phyloP scores from a whole-genome alignment of 2,888 invertebrate genomes.

The Diachrysia chrysitis region DNA sequence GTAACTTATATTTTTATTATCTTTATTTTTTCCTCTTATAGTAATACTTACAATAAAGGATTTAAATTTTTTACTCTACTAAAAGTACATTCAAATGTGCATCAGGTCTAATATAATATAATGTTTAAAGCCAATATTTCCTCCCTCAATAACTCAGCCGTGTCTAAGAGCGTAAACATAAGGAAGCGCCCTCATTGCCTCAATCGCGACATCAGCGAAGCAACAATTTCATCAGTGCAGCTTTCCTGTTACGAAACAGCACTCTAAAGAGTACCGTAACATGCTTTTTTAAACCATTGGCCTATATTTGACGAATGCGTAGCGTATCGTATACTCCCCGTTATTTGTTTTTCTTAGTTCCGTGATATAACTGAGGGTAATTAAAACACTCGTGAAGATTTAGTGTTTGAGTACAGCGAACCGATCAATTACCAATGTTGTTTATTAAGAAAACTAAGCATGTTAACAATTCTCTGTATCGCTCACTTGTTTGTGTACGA shows the following conservation, averaged over 20 bases:
- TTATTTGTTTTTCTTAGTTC: conserved; percentile 53
- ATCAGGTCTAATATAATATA: too few relatives aligned
- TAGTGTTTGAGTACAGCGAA: conserved; percentile 51
- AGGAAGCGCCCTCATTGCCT: conserved; percentile 49
- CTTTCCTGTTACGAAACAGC: conserved; percentile 61
- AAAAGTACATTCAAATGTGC: background rate
- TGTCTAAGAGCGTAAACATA: conserved; percentile 45
- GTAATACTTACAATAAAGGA: too few relatives aligned
- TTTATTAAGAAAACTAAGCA: conserved; percentile 45
- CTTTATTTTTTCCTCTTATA: too few relatives aligned
- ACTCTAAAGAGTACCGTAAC: conserved; percentile 47
- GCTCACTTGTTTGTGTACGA: conserved; percentile 22
- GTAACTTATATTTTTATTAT: too few relatives aligned
- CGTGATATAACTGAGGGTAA: conserved; percentile 48
- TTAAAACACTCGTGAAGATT: conserved; percentile 52
- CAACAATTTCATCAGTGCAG: conserved; percentile 55
- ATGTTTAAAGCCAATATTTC: background rate
- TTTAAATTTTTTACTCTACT: background rate
- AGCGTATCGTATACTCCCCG: conserved; percentile 51
- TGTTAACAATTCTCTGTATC: conserved; percentile 40
- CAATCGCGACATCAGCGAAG: conserved; percentile 54
- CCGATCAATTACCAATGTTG: conserved; percentile 44
- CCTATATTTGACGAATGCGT: conserved; percentile 63
- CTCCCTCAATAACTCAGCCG: conserved; percentile 29
- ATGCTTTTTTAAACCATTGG: conserved; percentile 65